Evolutionary conservation across 2,888 invertebrate genomes (phyloP).

Genomic region (Drosophila picticornis): DNA sequence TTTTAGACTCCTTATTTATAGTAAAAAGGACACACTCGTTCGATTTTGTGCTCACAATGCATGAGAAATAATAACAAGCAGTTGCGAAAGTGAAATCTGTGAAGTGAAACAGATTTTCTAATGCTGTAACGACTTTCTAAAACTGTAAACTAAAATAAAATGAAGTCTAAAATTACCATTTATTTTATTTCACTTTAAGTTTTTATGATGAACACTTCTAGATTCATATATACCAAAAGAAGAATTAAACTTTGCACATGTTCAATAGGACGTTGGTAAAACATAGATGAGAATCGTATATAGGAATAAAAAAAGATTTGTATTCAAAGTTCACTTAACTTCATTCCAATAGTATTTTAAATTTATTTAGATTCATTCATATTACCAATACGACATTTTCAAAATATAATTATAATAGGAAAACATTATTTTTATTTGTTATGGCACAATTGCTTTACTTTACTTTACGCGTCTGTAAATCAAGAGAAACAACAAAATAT

Average conservation of each 20-base stretch:
- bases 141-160: background rate
- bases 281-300: background rate
- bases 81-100: background rate
- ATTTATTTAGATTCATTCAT: background rate
- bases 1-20: background rate
- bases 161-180: background rate
- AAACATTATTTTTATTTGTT: background rate
- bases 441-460: too few species aligned
- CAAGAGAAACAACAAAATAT: background rate
- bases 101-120: background rate
- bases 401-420: background rate
- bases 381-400: background rate
- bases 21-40: background rate
- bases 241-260: background rate
- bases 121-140: background rate
- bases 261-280: background rate
- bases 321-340: background rate
- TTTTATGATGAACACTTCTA: background rate
- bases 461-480: background rate
- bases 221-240: background rate
- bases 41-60: background rate
- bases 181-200: background rate
- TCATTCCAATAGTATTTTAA: background rate
- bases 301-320: background rate
- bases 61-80: background rate